Base-by-base conservation (phyloP, 2,888 invertebrate species). In the Eubasilissa splendida region DNA sequence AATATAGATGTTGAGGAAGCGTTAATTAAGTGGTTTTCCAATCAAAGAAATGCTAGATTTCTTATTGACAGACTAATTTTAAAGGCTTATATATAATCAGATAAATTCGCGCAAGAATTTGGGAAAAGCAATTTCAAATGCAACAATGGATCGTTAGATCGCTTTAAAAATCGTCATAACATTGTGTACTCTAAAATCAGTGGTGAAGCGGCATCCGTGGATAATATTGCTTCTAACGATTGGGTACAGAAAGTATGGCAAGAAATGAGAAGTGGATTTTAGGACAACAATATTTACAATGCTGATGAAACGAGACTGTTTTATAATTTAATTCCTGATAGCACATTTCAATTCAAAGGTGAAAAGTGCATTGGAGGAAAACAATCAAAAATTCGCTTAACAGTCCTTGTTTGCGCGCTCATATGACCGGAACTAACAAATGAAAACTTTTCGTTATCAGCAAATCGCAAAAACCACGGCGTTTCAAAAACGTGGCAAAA, bases 151-250 rank as follows among this genome's bases (percentile, higher is more conserved):
- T 68, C 42, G 68, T n/a, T 66, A 9, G 50, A 50, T 68, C 52
- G 68, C 9, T 68, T 66, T 50, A 68, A 68, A 68, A 68, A 68
- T 68, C 50, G 50, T 3, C 68, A 50, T 42, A n/a, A 68, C 14
- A 68, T 68, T 14, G 52, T 60, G 14, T 60, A 66, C 50, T 31
- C 50, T 9, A 68, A 50, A 50, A 68, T 50, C 12, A 8, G 14
- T 68, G 50, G 50, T 12, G n/a, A 68, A 68, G n/a, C 52, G 14
- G 50, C 50, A 50, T 68, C 50, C 14, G n/a, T 4, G n/a, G 68
- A 68, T 68, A 3, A 11, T 50, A 50, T 8, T 11, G 22, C 22
- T 22, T 22, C 22, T 22, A 22, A 1, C 0, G 22, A 22, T 22
- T 22, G 22, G 1, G 1, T 22, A 22, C 22, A 22, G 22, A 22